phyloP scores from a whole-genome alignment of 1,140 invertebrate genomes.

The Paraescarpia echinospica region DNA sequence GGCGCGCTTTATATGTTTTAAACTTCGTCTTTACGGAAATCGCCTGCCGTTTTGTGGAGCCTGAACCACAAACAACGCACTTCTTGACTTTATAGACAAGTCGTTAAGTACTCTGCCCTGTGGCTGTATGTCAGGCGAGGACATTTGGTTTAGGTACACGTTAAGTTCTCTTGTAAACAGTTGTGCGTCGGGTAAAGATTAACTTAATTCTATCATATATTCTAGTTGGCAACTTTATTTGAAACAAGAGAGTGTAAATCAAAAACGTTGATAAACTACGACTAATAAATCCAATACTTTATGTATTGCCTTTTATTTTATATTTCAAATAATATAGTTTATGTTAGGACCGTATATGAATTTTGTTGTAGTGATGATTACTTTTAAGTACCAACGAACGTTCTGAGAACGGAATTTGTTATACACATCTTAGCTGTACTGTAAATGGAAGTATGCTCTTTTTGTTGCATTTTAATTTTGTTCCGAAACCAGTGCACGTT shows the following conservation, averaged over 20 bases:
- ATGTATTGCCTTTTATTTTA: not conserved
- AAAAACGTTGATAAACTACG: not conserved
- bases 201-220: not conserved
- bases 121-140: not conserved
- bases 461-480: too few species aligned
- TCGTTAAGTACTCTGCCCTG: not conserved
- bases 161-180: not conserved
- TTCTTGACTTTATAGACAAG: not conserved
- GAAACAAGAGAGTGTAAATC: not conserved
- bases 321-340: not conserved
- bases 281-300: not conserved
- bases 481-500: too few species aligned
- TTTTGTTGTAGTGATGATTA: not conserved
- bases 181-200: not conserved
- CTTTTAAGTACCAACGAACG: not conserved
- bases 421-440: too few species aligned
- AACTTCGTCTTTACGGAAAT: constrained; percentile 5
- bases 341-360: not conserved
- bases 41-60: constrained; percentile 2
- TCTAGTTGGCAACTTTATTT: not conserved
- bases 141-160: not conserved
- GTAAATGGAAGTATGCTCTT: too few species aligned
- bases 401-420: not conserved
- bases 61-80: not conserved
- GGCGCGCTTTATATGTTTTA: not conserved